Percentiles rank a stretch among this genome's conserved stretches.
Conservation (phyloP, 2,113 vertebrate genomes). For the Aplodontia rufa region DNA sequence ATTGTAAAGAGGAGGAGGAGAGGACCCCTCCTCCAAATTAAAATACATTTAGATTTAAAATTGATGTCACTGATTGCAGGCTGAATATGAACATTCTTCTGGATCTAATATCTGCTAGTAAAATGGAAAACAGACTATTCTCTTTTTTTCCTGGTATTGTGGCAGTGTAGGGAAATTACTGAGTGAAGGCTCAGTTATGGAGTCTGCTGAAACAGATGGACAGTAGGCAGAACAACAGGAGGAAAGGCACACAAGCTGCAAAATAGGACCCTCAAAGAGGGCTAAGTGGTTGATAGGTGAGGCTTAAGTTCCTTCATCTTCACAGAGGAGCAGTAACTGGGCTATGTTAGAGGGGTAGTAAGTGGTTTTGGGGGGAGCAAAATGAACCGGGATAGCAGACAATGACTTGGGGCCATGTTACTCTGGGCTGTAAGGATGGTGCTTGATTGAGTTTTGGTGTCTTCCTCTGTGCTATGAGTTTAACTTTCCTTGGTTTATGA, state of each 20-base stretch:
- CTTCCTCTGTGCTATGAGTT: background rate
- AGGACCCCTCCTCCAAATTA: background rate
- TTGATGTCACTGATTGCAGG: background rate
- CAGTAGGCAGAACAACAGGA: background rate
- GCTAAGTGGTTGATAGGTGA: background rate
- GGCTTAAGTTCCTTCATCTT: background rate
- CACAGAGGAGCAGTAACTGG: background rate
- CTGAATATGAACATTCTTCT: background rate
- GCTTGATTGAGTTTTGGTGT: background rate
- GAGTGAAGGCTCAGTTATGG: background rate
- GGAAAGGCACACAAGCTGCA: background rate
- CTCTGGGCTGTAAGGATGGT: background rate
- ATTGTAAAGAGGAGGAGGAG: too few species aligned
- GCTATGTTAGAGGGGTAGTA: too few species aligned
- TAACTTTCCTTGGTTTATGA: background rate
- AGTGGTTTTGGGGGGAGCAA: background rate
- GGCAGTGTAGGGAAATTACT: background rate
- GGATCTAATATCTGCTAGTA: background rate
- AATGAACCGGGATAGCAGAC: background rate
- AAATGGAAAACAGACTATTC: background rate
- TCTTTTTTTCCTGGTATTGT: background rate
- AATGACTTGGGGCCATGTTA: background rate
- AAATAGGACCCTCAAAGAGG: background rate
- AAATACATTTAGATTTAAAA: background rate
- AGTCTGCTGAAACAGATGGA: background rate